Percentiles rank a stretch among this genome's conserved stretches.
Conservation (phyloP, 2,888 invertebrate genomes). For the Dorcus parallelipipedus region DNA sequence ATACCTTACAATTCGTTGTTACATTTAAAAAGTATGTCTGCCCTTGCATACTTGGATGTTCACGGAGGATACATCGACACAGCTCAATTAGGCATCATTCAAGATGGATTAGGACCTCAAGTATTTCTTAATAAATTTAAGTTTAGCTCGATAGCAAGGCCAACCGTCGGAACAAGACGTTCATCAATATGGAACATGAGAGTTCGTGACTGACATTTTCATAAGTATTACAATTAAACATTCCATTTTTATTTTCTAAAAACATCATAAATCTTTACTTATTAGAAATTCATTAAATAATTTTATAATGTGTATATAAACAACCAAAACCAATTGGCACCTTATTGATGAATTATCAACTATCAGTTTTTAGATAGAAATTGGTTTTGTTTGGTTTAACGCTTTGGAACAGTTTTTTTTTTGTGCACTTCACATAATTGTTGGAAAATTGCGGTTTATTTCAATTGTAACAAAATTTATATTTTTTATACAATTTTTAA, state of each 20-base stretch:
- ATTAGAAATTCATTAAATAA: too few relatives aligned
- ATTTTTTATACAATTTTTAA: too few relatives aligned
- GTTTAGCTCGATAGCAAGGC: slow-evolving; percentile 83
- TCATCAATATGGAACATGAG: slow-evolving; percentile 86
- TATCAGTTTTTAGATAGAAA: too few relatives aligned
- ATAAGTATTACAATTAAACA: background rate
- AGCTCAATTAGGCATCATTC: slow-evolving; percentile 52
- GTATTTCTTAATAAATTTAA: slow-evolving; percentile 71
- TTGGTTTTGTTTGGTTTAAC: too few relatives aligned
- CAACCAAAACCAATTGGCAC: too few relatives aligned
- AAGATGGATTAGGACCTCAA: slow-evolving; percentile 54
- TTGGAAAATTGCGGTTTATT: too few relatives aligned
- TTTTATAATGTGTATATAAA: too few relatives aligned
- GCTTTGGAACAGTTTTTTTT: too few relatives aligned
- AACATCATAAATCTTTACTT: too few relatives aligned
- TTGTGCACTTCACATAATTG: too few relatives aligned
- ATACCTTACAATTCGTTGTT: slow-evolving; percentile 67
- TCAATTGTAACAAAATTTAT: too few relatives aligned
- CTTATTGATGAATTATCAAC: too few relatives aligned
- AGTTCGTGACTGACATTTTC: slow-evolving; percentile 11
- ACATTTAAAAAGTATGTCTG: slow-evolving; percentile 60
- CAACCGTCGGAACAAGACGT: slow-evolving; percentile 81
- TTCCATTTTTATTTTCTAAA: background rate
- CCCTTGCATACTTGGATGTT: slow-evolving; percentile 73
- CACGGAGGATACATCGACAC: slow-evolving; percentile 77